A percentile compares a stretch with the other conserved stretches of the same genome.
Conservation (phyloP, 2,888 invertebrate species). For the Eurois occulta region DNA sequence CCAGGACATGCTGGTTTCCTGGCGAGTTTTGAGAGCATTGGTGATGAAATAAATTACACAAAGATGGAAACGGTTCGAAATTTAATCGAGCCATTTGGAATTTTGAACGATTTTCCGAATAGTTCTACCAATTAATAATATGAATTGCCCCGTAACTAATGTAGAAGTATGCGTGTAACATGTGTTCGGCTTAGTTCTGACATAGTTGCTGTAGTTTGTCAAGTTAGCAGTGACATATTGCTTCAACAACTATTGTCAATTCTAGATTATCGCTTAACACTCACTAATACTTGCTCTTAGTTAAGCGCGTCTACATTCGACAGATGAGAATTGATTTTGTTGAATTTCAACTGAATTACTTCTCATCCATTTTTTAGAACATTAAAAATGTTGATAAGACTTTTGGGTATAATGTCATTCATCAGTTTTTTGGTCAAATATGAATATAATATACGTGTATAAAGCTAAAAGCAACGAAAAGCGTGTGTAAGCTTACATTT, state of each 20-base stretch:
- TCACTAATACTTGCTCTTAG: constrained; percentile 8
- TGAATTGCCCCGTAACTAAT: constrained; percentile 5
- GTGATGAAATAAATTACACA: neutral
- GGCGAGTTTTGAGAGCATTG: neutral
- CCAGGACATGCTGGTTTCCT: neutral
- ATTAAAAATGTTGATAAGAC: neutral
- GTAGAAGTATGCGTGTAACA: constrained; percentile 3
- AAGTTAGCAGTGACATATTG: constrained; percentile 1
- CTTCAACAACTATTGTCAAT: neutral
- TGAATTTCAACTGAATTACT: neutral
- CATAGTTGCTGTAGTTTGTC: neutral
- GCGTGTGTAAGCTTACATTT: no score
- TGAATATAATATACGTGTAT: no score
- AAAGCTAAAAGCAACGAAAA: no score
- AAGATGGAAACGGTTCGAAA: neutral
- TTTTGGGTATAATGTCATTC: neutral
- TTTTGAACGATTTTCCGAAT: neutral
- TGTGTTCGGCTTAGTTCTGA: neutral
- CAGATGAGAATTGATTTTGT: neutral
- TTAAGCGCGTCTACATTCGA: neutral
- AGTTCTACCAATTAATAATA: neutral
- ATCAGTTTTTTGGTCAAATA: neutral
- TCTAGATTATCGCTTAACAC: neutral
- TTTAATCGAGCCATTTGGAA: neutral
- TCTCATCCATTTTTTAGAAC: neutral